A percentile compares a stretch with the other conserved stretches of the same genome.
These are phyloP conservation scores for Ophion slaviceki DNA, from an alignment of 2,888 invertebrate genomes.

Conservation along the genomic window DNA sequence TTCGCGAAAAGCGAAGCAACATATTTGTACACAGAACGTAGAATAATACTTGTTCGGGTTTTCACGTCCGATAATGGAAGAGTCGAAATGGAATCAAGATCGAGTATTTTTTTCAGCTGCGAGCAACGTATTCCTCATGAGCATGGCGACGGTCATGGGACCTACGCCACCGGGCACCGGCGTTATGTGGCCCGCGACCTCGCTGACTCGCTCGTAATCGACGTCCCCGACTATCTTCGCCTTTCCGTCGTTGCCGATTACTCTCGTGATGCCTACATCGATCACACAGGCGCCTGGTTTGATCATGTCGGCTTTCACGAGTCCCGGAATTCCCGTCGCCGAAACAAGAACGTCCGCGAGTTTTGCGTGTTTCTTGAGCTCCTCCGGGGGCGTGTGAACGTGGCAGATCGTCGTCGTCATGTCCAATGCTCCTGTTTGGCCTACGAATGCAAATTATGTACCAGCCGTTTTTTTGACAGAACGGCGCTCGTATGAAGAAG, in stretches of 20 bases:
- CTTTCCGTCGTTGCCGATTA: slow-evolving; percentile 88
- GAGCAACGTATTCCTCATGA: slow-evolving; percentile 94
- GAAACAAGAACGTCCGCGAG: slow-evolving; percentile 91
- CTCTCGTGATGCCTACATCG: slow-evolving; percentile 93
- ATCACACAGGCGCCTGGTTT: slow-evolving; percentile 95
- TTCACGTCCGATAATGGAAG: background rate
- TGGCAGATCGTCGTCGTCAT: slow-evolving; percentile 96
- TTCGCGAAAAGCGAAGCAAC: too few relatives aligned
- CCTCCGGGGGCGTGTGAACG: slow-evolving; percentile 92
- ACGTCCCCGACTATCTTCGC: slow-evolving; percentile 94
- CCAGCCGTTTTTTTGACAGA: background rate
- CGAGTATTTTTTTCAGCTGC: slow-evolving; percentile 86
- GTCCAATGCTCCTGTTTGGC: slow-evolving; percentile 88
- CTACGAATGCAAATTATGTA: slow-evolving; percentile 70
- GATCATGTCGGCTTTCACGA: slow-evolving; percentile 93
- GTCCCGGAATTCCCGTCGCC: slow-evolving; percentile 89
- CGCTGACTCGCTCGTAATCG: slow-evolving; percentile 92
- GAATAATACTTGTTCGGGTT: background rate
- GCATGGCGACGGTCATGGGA: slow-evolving; percentile 97
- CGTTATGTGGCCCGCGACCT: slow-evolving; percentile 93
- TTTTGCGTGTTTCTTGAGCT: slow-evolving; percentile 88
- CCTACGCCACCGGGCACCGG: slow-evolving; percentile 97
- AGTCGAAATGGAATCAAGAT: slow-evolving; percentile 14
- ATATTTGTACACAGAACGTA: background rate
- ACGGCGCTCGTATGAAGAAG: background rate